phyloP scores from a whole-genome alignment of 2,888 invertebrate genomes.

The Morpho helenor region DNA sequence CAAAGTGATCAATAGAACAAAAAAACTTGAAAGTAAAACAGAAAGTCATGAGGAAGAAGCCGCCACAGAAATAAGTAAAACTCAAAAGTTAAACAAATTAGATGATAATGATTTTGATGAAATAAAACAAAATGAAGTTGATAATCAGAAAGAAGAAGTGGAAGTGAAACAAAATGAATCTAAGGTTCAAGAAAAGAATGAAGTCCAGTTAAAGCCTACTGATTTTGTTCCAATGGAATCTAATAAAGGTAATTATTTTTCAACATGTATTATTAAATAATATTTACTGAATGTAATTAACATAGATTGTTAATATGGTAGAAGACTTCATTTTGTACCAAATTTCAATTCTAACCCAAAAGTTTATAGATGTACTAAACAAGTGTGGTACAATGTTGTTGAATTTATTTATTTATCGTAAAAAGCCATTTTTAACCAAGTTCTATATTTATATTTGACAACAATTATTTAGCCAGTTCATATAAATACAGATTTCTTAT shows the following conservation, averaged over 20 bases:
- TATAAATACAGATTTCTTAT: too few relatives aligned
- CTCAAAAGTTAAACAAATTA: neutral
- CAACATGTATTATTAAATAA: too few relatives aligned
- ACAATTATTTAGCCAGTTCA: too few relatives aligned
- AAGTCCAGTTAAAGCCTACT: neutral
- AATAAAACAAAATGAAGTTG: slow-evolving; percentile 4
- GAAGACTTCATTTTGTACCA: too few relatives aligned
- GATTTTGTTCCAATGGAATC: slow-evolving; percentile 2
- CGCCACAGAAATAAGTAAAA: neutral
- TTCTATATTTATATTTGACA: too few relatives aligned
- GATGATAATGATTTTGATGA: slow-evolving; percentile 15
- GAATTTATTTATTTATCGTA: too few relatives aligned
- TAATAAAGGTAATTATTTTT: slow-evolving; percentile 12
- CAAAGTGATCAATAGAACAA: neutral
- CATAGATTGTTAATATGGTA: too few relatives aligned
- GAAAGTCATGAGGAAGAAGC: neutral
- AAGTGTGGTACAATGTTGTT: too few relatives aligned
- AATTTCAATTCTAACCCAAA: too few relatives aligned
- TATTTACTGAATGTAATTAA: too few relatives aligned
- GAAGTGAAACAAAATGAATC: slow-evolving; percentile 5
- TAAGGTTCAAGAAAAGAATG: slow-evolving; percentile 1
- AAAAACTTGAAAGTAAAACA: neutral
- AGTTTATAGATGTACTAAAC: neutral
- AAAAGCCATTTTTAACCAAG: too few relatives aligned
- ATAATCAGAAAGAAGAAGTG: slow-evolving; percentile 2